Conservation (phyloP, 1,140 invertebrate species). For the Drosophila albomicans region DNA sequence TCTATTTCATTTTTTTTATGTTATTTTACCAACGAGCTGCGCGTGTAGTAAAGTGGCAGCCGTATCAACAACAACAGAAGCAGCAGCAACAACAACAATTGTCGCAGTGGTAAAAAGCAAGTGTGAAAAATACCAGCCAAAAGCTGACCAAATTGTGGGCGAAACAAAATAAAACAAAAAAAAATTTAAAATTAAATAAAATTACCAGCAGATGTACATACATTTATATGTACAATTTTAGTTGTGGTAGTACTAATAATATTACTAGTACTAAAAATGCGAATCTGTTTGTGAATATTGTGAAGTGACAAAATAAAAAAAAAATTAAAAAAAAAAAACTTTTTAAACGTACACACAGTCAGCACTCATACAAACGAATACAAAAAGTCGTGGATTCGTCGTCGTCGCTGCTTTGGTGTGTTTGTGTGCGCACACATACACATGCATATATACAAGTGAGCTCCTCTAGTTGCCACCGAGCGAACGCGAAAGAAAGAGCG, state of each 20-base stretch:
- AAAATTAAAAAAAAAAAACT: slow-evolving; percentile 5
- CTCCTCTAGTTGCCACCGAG: slow-evolving; percentile 51
- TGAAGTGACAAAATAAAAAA: slow-evolving; percentile 47
- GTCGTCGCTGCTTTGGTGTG: slow-evolving; percentile 39
- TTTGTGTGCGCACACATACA: slow-evolving; percentile 35
- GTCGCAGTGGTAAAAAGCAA: slow-evolving; percentile 46
- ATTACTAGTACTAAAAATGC: slow-evolving; percentile 40
- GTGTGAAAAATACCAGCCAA: slow-evolving; percentile 51
- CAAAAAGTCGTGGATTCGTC: slow-evolving; percentile 70
- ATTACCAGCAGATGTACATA: slow-evolving; percentile 44
- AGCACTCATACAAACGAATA: slow-evolving; percentile 39
- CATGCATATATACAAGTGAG: slow-evolving; percentile 37
- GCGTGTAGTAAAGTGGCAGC: slow-evolving; percentile 40
- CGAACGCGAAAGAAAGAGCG: slow-evolving; percentile 28
- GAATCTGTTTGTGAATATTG: slow-evolving; percentile 52
- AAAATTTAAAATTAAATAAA: slow-evolving; percentile 7
- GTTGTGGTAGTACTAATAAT: slow-evolving; percentile 40
- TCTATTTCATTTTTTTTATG: slow-evolving; percentile 25
- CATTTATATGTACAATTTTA: slow-evolving; percentile 36
- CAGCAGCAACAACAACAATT: slow-evolving; percentile 25
- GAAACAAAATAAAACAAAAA: slow-evolving; percentile 33
- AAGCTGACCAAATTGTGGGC: slow-evolving; percentile 52
- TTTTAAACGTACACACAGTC: slow-evolving; percentile 14
- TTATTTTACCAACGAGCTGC: slow-evolving; percentile 33
- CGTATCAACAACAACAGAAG: slow-evolving; percentile 23